A percentile compares a stretch with the other conserved stretches of the same genome.
These are phyloP conservation scores for Corythaeola cristata DNA, from an alignment of 2,113 vertebrate genomes.

Conservation along the genomic window DNA sequence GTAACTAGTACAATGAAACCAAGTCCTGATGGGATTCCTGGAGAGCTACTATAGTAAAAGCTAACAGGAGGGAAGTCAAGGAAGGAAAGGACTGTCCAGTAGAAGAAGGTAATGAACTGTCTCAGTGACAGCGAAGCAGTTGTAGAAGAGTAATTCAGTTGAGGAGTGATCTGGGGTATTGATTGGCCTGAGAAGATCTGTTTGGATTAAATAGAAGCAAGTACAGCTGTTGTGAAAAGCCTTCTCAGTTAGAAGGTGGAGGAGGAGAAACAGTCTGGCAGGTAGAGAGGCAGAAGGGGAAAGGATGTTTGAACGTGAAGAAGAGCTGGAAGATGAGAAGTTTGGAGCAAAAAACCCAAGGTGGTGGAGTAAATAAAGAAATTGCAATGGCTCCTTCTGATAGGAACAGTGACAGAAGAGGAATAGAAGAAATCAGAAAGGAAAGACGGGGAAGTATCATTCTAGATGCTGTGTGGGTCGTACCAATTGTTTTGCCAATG, in stretches of 20 bases:
- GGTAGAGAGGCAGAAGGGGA: not conserved
- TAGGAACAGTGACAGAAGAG: not conserved
- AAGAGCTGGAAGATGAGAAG: not conserved
- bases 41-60: not conserved
- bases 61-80: not conserved
- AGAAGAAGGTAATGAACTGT: not conserved
- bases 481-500: not conserved
- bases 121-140: not conserved
- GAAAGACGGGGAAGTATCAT: not conserved
- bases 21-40: not conserved
- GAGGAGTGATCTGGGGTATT: not conserved
- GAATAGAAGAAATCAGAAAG: not conserved
- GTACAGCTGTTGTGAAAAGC: not conserved
- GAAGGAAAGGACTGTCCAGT: not conserved
- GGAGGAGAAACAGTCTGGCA: not conserved
- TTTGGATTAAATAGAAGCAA: not conserved
- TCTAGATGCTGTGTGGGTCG: not conserved
- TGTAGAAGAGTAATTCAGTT: rapidly evolving
- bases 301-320: not conserved
- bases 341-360: not conserved
- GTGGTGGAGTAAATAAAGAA: not conserved
- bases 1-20: not conserved
- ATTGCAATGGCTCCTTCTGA: not conserved
- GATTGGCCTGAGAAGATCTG: not conserved
- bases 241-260: not conserved